Evolutionary conservation across 2,888 invertebrate species (phyloP), one percentile per base, ranked within the genome.

Genomic region (Cephus nigrinus): DNA sequence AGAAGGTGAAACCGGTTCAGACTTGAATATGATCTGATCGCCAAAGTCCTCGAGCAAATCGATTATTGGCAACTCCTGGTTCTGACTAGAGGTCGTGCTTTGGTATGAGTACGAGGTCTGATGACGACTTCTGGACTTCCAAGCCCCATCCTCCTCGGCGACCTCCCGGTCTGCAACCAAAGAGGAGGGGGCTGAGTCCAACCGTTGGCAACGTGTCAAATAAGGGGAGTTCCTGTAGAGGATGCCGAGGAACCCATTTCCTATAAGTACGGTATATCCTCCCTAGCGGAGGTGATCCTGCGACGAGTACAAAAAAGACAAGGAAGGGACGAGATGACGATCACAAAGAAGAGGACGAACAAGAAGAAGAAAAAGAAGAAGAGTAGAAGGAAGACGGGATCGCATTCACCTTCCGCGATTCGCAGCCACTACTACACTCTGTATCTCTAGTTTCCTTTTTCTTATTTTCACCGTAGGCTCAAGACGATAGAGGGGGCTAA

Each of bases 91-190:
- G 31, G 81, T 82, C 69, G 84, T 84, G 82, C 83, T 85, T 86
- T 86, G 86, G 82, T 84, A 82, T 81, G 83, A 82, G 84, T 72
- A 31, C 71, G 31, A 5, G 71, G 71, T 32, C 40, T 40, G 40
- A 15, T 83, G 84, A 79, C 82, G 84, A 80, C 81, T 82, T 84
- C 83, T 82, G 87, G 89, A 90, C 87, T 87, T 90, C 89, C 89
- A 90, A 89, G 90, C 91, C 91, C 91, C 91, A 88, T 91, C 91
- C 91, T 90, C 90, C 89, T 89, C 90, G 87, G 89, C 87, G 90
- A 90, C 91, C 91, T 90, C 91, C 90, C 87, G 91, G 91, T 91
- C 91, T 91, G 91, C 89, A 91, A 91, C 91, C 91, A 91, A 91
- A 91, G 91, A 90, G 91, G 91, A 91, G 89, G 89, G 84, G 85